Conservation (phyloP, 2,888 invertebrate genomes). For the Caenorhabditis doughertyi region DNA sequence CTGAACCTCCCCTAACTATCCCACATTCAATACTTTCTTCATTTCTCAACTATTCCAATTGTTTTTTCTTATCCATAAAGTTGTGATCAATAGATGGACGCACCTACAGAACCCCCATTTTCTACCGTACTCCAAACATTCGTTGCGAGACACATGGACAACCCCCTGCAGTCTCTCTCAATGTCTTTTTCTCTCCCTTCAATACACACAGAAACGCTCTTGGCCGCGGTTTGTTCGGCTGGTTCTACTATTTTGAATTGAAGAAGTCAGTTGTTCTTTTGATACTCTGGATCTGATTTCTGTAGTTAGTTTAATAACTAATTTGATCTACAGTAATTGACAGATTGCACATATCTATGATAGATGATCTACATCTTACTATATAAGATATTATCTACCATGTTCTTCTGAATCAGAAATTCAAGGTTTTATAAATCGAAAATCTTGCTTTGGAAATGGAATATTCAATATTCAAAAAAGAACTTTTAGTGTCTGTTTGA, state of each 20-base stretch:
- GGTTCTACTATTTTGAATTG: background rate
- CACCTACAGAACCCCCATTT: constrained; percentile 46
- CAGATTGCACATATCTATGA: too few species aligned
- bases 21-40: background rate
- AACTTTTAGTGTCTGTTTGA: too few species aligned
- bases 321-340: too few species aligned
- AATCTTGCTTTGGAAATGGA: too few species aligned
- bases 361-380: too few species aligned
- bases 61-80: background rate
- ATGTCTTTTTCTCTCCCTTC: background rate
- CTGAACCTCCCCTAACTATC: background rate
- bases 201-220: background rate
- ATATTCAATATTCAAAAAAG: too few species aligned
- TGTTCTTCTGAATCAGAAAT: too few species aligned
- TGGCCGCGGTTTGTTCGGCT: constrained; percentile 13
- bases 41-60: background rate
- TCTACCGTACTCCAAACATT: constrained; percentile 37
- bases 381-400: too few species aligned
- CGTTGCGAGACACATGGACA: constrained; percentile 37
- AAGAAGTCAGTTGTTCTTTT: background rate
- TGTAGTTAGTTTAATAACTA: too few species aligned
- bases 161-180: constrained; percentile 5
- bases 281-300: background rate
- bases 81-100: constrained; percentile 18
- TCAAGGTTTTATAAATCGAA: too few species aligned